Evolutionary conservation across 2,113 vertebrate genomes (phyloP).

Genomic region (Mus spicilegus): DNA sequence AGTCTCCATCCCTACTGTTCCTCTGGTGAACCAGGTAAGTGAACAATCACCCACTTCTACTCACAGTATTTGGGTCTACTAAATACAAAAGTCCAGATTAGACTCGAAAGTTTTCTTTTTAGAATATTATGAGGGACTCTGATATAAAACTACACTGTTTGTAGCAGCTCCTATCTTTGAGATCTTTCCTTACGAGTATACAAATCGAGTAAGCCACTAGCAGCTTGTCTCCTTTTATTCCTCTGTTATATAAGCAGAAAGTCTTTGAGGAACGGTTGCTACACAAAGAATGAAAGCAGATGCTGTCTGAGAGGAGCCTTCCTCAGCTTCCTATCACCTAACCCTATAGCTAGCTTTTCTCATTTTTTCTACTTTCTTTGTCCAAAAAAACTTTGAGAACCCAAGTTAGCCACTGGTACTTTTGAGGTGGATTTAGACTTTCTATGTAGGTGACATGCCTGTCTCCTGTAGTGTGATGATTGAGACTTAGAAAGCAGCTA

Average conservation of each 20-base stretch:
- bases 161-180: background rate
- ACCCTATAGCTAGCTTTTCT: background rate
- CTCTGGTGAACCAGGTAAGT: constrained; percentile 81
- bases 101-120: constrained; percentile 13
- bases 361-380: background rate
- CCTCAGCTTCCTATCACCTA: background rate
- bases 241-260: background rate
- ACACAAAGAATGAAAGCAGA: constrained; percentile 38
- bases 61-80: background rate
- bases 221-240: background rate
- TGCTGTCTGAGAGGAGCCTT: background rate
- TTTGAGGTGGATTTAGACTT: background rate
- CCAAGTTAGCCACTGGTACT: background rate
- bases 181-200: constrained; percentile 18
- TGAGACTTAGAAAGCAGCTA: background rate
- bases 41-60: constrained; percentile 3
- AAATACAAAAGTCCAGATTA: background rate
- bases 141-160: background rate
- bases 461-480: background rate
- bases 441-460: background rate
- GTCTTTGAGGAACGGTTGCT: background rate
- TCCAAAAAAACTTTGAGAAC: constrained; percentile 8
- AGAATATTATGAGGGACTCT: background rate
- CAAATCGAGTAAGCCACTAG: background rate
- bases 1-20: constrained; percentile 73